Conservation (phyloP, 2,113 vertebrate species). For the Acanthisitta chloris region DNA sequence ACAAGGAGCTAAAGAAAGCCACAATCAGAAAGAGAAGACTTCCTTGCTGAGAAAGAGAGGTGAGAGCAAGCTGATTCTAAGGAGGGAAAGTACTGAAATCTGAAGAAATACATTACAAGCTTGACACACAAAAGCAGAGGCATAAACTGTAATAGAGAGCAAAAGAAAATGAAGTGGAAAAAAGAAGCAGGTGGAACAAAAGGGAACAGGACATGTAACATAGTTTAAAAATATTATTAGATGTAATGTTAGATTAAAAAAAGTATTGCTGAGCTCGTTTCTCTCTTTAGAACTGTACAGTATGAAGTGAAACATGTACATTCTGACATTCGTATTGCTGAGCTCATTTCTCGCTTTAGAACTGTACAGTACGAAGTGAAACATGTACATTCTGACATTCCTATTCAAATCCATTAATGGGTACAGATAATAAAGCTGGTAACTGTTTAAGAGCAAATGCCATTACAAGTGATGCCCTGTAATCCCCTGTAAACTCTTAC, state of each 20-base stretch:
- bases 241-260: background rate
- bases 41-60: conserved; percentile 5
- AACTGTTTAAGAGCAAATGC: conserved; percentile 2
- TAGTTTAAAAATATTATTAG: conserved; percentile 2
- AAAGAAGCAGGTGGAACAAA: conserved; percentile 6
- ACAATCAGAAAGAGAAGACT: conserved; percentile 8
- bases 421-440: conserved; percentile 39
- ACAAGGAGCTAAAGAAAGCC: background rate
- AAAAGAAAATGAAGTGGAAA: background rate
- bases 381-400: conserved; percentile 32
- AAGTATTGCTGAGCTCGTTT: conserved; percentile 1
- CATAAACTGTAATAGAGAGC: background rate
- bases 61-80: conserved; percentile 8
- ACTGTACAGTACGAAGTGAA: background rate
- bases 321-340: conserved; percentile 28
- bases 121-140: conserved; percentile 10
- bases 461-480: conserved; percentile 25
- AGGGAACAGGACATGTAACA: background rate
- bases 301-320: conserved; percentile 24
- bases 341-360: conserved; percentile 5
- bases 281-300: background rate
- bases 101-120: conserved; percentile 10
- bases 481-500: conserved; percentile 29
- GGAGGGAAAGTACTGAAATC: background rate
- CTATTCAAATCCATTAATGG: conserved; percentile 3